phyloP scores from a whole-genome alignment of 2,888 invertebrate genomes.

The Ligdia adustata region DNA sequence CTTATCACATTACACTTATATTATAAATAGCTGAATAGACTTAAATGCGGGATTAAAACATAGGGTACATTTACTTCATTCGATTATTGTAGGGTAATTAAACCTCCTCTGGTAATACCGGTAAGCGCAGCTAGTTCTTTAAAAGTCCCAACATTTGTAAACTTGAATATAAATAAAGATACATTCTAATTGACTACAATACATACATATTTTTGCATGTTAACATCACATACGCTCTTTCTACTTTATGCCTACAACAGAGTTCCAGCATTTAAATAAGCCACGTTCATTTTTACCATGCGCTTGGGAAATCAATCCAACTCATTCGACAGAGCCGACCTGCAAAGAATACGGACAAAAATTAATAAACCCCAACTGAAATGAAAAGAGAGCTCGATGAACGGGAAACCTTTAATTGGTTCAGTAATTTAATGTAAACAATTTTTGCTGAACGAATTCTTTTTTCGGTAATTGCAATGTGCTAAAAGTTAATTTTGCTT shows the following conservation, averaged over 20 bases:
- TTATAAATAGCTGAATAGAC: too few species aligned
- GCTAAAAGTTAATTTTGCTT: not conserved
- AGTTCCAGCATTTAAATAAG: slow-evolving; percentile 56
- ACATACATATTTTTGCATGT: too few species aligned
- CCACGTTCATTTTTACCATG: slow-evolving; percentile 67
- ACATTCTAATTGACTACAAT: too few species aligned
- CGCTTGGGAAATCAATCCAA: slow-evolving; percentile 73
- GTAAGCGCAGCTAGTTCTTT: too few species aligned
- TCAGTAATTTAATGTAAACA: slow-evolving; percentile 22
- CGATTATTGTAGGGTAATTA: too few species aligned
- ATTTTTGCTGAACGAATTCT: slow-evolving; percentile 10
- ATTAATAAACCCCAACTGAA: slow-evolving; percentile 50
- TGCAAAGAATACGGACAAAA: slow-evolving; percentile 58
- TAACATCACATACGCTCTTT: slow-evolving; percentile 1
- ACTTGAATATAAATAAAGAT: too few species aligned
- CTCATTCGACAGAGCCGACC: slow-evolving; percentile 58
- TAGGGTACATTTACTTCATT: too few species aligned
- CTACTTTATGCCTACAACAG: too few species aligned
- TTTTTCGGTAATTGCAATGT: not conserved
- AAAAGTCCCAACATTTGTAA: too few species aligned
- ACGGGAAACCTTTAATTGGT: slow-evolving; percentile 19
- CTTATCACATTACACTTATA: too few species aligned
- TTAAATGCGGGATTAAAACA: too few species aligned
- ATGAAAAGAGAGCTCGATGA: slow-evolving; percentile 25
- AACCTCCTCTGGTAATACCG: too few species aligned